phyloP scores from a whole-genome alignment of 2,888 invertebrate genomes.

The Machimus atricapillus region DNA sequence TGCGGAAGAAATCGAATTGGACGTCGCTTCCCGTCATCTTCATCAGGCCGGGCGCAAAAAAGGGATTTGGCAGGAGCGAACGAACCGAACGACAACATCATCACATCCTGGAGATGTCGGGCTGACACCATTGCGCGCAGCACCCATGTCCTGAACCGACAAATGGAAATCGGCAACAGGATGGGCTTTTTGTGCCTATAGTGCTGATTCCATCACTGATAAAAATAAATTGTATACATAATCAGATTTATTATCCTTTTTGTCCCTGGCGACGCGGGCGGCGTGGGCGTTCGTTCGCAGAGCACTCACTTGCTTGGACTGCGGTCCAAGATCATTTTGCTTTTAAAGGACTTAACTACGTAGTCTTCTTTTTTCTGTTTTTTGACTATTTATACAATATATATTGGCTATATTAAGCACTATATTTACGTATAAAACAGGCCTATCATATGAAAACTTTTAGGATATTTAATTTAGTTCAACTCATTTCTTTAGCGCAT shows the following conservation, averaged over 20 bases:
- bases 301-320: neutral
- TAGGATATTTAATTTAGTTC: too few relatives aligned
- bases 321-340: neutral
- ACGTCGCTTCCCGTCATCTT: slow-evolving; percentile 50
- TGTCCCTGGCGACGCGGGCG: slow-evolving; percentile 24
- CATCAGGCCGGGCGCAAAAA: slow-evolving; percentile 30
- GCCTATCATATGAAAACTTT: too few relatives aligned
- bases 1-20: slow-evolving; percentile 62
- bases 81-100: slow-evolving; percentile 43
- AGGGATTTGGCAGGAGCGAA: slow-evolving; percentile 36
- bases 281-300: neutral
- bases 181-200: slow-evolving; percentile 40
- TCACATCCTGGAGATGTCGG: slow-evolving; percentile 35
- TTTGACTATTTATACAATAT: too few relatives aligned
- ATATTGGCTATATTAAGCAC: too few relatives aligned
- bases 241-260: slow-evolving; percentile 49
- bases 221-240: slow-evolving; percentile 50
- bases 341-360: neutral
- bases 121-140: slow-evolving; percentile 28
- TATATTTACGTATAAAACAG: too few relatives aligned
- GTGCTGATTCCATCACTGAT: slow-evolving; percentile 48
- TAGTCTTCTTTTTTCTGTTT: neutral
- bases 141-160: slow-evolving; percentile 25
- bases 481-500: too few relatives aligned
- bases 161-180: slow-evolving; percentile 43